Percentiles rank a stretch among this genome's conserved stretches.
phyloP scores from a whole-genome alignment of 2,888 invertebrate species.

The Epistrophe grossulariae region DNA sequence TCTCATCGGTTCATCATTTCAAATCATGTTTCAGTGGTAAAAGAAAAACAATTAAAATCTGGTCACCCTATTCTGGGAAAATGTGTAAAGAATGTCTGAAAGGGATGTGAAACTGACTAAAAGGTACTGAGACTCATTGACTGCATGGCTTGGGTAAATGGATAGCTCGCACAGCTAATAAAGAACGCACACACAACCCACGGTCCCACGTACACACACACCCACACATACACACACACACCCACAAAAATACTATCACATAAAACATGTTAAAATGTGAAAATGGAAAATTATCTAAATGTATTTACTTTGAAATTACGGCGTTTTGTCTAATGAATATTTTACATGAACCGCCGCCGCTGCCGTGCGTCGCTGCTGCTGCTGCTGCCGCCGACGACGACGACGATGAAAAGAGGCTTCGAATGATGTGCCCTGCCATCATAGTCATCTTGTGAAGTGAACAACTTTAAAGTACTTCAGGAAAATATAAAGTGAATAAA shows the following conservation, averaged over 20 bases:
- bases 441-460: conserved; percentile 56
- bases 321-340: conserved; percentile 74
- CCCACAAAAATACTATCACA: no score
- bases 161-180: conserved; percentile 59
- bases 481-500: conserved; percentile 30
- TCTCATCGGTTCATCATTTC: no score
- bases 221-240: conserved; percentile 11
- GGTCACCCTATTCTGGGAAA: conserved; percentile 29
- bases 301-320: conserved; percentile 74
- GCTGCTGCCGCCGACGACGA: not conserved
- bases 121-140: conserved; percentile 44
- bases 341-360: conserved; percentile 51
- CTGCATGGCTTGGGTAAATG: conserved; percentile 43
- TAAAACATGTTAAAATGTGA: conserved; percentile 58
- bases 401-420: conserved; percentile 3
- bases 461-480: conserved; percentile 68
- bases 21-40: no score
- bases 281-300: conserved; percentile 75
- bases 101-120: conserved; percentile 58
- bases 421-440: conserved; percentile 1
- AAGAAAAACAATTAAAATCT: not conserved
- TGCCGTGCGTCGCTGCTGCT: not conserved
- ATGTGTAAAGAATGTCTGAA: conserved; percentile 25
- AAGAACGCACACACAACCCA: conserved; percentile 63
- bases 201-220: conserved; percentile 37